These are phyloP conservation scores for Macaca mulatta DNA, from an alignment of 2,113 vertebrate species.

Conservation along the genomic window DNA sequence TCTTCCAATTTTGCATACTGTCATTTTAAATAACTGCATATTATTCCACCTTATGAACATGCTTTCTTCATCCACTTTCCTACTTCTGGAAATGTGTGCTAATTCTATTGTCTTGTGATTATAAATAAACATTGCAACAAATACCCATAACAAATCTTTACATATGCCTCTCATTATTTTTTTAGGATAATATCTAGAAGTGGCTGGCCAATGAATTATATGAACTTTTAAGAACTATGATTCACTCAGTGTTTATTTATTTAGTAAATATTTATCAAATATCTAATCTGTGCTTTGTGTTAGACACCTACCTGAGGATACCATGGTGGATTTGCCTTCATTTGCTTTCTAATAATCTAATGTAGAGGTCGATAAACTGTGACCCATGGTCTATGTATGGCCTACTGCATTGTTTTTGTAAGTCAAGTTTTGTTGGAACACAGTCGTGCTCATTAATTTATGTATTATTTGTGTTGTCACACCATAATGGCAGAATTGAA, in stretches of 20 bases:
- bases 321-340: not conserved
- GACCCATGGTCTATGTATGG: not conserved
- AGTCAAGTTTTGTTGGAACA: not conserved
- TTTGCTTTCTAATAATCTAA: not conserved
- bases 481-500: not conserved
- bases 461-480: not conserved
- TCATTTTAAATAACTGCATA: not conserved
- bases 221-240: not conserved
- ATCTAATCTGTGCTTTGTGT: not conserved
- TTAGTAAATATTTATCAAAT: constrained; percentile 30
- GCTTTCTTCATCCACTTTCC: not conserved
- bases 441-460: not conserved
- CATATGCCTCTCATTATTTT: not conserved
- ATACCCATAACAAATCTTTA: not conserved
- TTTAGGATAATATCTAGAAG: not conserved
- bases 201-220: not conserved
- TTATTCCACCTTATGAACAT: not conserved
- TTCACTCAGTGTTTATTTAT: not conserved
- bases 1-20: not conserved
- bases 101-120: not conserved
- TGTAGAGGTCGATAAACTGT: not conserved
- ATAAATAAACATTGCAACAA: not conserved
- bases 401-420: not conserved
- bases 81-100: not conserved
- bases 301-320: not conserved